Base-by-base conservation (phyloP, 2,888 invertebrate genomes). In the Pollenia labialis region DNA sequence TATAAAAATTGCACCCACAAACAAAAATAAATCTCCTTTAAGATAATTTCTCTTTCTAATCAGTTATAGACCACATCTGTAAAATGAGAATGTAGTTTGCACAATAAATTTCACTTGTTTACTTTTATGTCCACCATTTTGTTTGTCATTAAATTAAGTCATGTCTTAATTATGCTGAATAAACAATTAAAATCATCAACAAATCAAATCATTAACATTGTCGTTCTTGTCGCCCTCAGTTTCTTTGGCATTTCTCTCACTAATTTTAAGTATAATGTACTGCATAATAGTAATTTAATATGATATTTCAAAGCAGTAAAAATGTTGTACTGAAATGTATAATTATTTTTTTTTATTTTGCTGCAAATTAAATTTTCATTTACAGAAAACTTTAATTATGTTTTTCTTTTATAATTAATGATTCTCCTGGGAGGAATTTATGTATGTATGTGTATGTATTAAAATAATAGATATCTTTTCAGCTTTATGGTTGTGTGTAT, bases 81-180 rank as follows among this genome's bases (percentile, higher is more conserved):
- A 4, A 32, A 32, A 6, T 32, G 32, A 32, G 4, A 32, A 32
- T 32, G 32, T 32, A 6, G 4, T 6, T 6, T 32, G 32, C 6
- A 32, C 6, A 6, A 32, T 0, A 56, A 23, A 23, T 58, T 32
- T n/a, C 4, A 32, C 40, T 58, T 48, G 46, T 74, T 48, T 50
- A 32, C 58, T 52, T 40, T 56, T 23, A 60, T 44, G 46, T 18
- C 50, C 52, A 44, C 32, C 58, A 60, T 16, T 74, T 60, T 60
- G 50, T 50, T 60, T 69, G 48, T 16, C 50, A 60, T 79, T 60
- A 71, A 69, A 79, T 58, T 44, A 60, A 50, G 50, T 44, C 60
- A 52, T 69, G 60, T 52, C 60, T 69, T 79, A 58, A 71, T 79
- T 69, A 79, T 23, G 42, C 40, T 60, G 48, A 69, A 69, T 79